Evolutionary conservation across 2,888 invertebrate genomes (phyloP), one percentile per base, ranked within the genome.

Genomic region (Agrotis segetum): DNA sequence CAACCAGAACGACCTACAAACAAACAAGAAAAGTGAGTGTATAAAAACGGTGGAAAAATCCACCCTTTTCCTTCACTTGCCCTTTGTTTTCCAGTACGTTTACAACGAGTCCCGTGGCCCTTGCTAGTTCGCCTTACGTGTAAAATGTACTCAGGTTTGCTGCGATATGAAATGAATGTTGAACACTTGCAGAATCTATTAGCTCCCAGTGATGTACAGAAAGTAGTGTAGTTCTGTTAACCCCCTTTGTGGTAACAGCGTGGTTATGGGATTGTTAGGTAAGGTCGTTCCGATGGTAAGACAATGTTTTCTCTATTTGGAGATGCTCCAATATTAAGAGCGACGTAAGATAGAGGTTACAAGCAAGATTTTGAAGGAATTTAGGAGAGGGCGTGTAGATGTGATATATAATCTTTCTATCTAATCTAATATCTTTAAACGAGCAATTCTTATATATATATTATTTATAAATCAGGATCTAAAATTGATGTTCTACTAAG

Each of bases 231-330:
- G n/a, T 21, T 44, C 58, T 73, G 58, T 58, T 46, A 65, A 65
- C 52, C 46, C 29, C 21, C 47, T 49, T 11, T 83, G 50, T 73
- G 65, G 55, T 55, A 65, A 79, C 62, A 79, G 49, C 62, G 67
- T 68, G n/a, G 47, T 77, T 72, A 81, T 60, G 68, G 62, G 69
- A 69, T 83, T 74, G 68, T 69, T 85, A 76, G 76, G 73, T 80
- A 66, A 71, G 67, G 69, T 80, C 84, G 75, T 83, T 73, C 68
- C 81, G 68, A 70, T 83, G 76, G 71, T 77, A 84, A 84, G 86
- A 83, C 83, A 83, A 85, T 83, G 82, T 84, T 83, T 84, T 77
- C 61, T 65, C 71, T 68, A 77, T 83, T 83, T 85, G 83, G 83
- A 83, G 52, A 58, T 17, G 60, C 24, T 85, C 83, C 83, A 83